These are phyloP conservation scores for Helicoverpa armigera DNA, from an alignment of 1,140 invertebrate species.

Conservation along the genomic window DNA sequence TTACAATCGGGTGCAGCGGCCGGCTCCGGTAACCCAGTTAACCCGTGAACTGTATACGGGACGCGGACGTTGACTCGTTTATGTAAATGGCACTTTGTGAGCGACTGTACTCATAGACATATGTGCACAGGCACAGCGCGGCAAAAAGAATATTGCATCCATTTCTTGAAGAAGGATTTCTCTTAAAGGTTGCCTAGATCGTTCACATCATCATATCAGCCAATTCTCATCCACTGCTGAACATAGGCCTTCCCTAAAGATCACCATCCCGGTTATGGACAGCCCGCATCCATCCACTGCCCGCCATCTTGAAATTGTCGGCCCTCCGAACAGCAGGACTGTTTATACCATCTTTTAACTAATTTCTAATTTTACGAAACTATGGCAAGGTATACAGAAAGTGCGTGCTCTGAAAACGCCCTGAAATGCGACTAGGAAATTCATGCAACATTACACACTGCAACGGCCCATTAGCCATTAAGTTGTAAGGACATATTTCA, in stretches of 20 bases:
- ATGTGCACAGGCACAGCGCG: too few species aligned
- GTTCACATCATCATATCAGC: too few species aligned
- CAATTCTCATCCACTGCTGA: too few species aligned
- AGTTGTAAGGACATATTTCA: constrained; percentile 4
- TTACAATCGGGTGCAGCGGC: constrained; percentile 29
- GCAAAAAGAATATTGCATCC: too few species aligned
- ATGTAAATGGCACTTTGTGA: constrained; percentile 31
- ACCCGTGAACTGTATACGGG: constrained; percentile 16
- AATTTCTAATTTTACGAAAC: background rate
- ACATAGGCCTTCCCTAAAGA: too few species aligned
- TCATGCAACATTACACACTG: constrained; percentile 7
- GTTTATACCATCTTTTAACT: too few species aligned
- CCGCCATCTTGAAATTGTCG: too few species aligned
- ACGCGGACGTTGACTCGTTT: constrained; percentile 34
- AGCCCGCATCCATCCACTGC: too few species aligned
- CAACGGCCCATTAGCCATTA: constrained; percentile 7
- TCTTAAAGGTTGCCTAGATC: too few species aligned
- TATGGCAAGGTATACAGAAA: background rate
- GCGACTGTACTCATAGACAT: constrained; percentile 11
- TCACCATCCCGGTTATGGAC: too few species aligned
- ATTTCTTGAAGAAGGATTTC: too few species aligned
- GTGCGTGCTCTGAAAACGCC: constrained; percentile 9
- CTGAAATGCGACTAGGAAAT: background rate
- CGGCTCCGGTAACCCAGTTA: constrained; percentile 33
- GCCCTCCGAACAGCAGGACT: too few species aligned